A percentile compares a stretch with the other conserved stretches of the same genome.
phyloP scores from a whole-genome alignment of 1,140 invertebrate species.

The Delia radicum region DNA sequence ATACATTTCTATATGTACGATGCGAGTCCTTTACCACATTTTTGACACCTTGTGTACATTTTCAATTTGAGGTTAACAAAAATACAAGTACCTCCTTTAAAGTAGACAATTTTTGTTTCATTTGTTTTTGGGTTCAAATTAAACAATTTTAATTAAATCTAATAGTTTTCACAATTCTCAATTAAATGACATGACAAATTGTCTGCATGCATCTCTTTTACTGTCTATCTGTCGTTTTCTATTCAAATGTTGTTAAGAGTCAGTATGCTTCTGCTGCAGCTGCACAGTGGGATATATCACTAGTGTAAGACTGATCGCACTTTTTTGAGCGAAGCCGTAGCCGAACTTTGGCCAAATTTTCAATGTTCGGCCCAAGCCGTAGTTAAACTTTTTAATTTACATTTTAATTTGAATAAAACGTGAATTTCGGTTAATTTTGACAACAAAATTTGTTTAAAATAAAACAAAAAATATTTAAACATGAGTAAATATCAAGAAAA shows the following conservation, averaged over 20 bases:
- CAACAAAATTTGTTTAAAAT: too few species aligned
- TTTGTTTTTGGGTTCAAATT: background rate
- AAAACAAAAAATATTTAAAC: too few species aligned
- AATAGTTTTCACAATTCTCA: conserved; percentile 19
- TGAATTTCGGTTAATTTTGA: too few species aligned
- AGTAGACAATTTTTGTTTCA: background rate
- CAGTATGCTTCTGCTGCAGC: background rate
- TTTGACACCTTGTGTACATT: background rate
- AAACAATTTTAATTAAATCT: conserved; percentile 19
- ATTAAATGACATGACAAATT: conserved; percentile 24
- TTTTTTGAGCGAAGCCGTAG: background rate
- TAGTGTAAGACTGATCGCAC: too few species aligned
- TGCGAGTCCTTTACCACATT: background rate
- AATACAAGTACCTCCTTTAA: background rate
- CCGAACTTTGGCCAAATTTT: too few species aligned
- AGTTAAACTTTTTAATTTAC: too few species aligned
- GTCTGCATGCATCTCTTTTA: conserved; percentile 7
- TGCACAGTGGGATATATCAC: too few species aligned
- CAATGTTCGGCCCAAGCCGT: too few species aligned
- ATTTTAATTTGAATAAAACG: too few species aligned
- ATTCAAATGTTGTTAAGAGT: too few species aligned
- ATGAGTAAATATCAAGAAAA: too few species aligned
- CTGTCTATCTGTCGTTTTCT: background rate
- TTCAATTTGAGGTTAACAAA: background rate
- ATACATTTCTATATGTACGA: background rate